A percentile compares a stretch with the other conserved stretches of the same genome.
These are phyloP conservation scores for Zenarchopterus dispar DNA, from an alignment of 2,797 vertebrate genomes.

Conservation along the genomic window DNA sequence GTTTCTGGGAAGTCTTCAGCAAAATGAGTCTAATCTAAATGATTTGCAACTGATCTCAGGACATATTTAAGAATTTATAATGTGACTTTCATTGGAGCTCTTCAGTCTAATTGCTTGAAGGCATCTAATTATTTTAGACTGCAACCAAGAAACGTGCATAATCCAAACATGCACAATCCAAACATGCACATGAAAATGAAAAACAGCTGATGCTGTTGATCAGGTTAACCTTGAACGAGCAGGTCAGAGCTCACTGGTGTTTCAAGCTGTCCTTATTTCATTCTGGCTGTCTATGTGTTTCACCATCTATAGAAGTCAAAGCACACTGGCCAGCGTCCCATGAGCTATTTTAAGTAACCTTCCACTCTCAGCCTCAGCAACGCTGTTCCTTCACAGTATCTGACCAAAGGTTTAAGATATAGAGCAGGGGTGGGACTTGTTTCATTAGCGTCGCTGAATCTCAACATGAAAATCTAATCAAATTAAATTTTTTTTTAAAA, in stretches of 20 bases:
- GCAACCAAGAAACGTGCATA: neutral
- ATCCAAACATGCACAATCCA: conserved; percentile 39
- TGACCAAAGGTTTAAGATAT: conserved; percentile 64
- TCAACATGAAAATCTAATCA: conserved; percentile 6
- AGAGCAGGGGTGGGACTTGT: neutral
- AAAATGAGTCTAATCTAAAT: too few relatives aligned
- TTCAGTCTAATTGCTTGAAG: too few relatives aligned
- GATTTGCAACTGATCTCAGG: neutral
- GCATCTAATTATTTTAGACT: neutral
- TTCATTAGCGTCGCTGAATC: conserved; percentile 2
- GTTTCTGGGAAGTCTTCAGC: neutral
- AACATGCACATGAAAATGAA: conserved; percentile 58
- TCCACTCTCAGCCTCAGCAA: conserved; percentile 66
- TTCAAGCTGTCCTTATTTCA: conserved; percentile 92
- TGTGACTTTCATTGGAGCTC: too few relatives aligned
- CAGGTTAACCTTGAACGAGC: conserved; percentile 92
- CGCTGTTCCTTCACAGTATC: conserved; percentile 71
- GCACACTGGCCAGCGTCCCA: conserved; percentile 83
- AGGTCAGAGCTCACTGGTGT: conserved; percentile 85
- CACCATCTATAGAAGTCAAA: conserved; percentile 99
- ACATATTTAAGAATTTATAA: neutral
- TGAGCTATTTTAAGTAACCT: conserved; percentile 92
- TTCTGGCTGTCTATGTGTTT: conserved; percentile 86
- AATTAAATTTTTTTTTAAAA: neutral
- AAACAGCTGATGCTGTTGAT: conserved; percentile 87